These are phyloP conservation scores for Andrena chrysosceles DNA, from an alignment of 2,888 invertebrate genomes.

Conservation along the genomic window DNA sequence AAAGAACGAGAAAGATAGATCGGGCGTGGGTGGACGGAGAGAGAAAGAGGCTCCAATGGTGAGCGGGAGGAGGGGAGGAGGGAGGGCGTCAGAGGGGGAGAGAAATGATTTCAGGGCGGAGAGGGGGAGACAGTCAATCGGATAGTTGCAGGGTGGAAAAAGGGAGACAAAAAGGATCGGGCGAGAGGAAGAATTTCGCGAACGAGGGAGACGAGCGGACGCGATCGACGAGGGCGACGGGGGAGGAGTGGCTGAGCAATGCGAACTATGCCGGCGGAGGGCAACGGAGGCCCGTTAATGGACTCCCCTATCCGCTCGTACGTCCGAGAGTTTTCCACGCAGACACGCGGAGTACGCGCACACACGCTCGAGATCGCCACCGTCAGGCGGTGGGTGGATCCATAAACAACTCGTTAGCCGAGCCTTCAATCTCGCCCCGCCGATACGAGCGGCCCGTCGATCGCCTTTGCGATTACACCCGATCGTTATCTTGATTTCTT, in stretches of 20 bases:
- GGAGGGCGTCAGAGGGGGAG: constrained; percentile 21
- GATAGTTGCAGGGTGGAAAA: constrained; percentile 18
- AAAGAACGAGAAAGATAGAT: constrained; percentile 57
- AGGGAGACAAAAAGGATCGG: background rate
- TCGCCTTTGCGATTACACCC: constrained; percentile 70
- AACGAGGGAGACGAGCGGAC: constrained; percentile 44
- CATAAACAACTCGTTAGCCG: constrained; percentile 83
- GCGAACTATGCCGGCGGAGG: constrained; percentile 75
- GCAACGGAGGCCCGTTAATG: constrained; percentile 78
- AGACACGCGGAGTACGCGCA: constrained; percentile 9
- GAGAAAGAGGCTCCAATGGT: constrained; percentile 8
- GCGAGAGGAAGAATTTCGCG: constrained; percentile 38
- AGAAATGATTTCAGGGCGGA: constrained; percentile 40
- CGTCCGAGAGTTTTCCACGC: constrained; percentile 58
- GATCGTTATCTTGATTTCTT: constrained; percentile 72
- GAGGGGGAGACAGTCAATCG: constrained; percentile 47
- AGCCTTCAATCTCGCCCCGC: constrained; percentile 81
- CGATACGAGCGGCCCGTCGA: constrained; percentile 72
- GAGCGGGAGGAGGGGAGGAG: constrained; percentile 8
- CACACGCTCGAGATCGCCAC: constrained; percentile 46
- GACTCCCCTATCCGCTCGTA: constrained; percentile 74
- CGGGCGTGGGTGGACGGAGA: constrained; percentile 20
- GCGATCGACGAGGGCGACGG: constrained; percentile 32
- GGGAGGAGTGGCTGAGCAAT: constrained; percentile 68
- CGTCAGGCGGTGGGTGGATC: constrained; percentile 75